Evolutionary conservation across 2,113 vertebrate genomes (phyloP).

Genomic region (Zingel zingel): DNA sequence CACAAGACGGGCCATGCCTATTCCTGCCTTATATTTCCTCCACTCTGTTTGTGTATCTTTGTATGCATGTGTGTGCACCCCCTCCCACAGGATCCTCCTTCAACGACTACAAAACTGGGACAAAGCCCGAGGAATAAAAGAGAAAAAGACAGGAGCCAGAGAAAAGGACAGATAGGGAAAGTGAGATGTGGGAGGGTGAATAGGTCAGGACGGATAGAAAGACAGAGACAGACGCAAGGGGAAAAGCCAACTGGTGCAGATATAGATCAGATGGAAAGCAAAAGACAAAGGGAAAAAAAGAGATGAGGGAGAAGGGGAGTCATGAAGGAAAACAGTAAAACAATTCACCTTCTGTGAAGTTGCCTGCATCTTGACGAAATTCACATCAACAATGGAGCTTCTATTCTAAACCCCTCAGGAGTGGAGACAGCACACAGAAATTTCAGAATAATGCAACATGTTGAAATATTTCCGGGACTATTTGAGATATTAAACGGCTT

Average conservation of each 20-base stretch:
- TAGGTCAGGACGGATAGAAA: conserved; percentile 36
- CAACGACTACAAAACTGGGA: conserved; percentile 79
- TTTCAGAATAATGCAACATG: conserved; percentile 53
- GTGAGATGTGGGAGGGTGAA: conserved; percentile 43
- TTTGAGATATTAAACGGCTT: conserved; percentile 53
- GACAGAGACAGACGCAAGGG: conserved; percentile 26
- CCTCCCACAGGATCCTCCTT: conserved; percentile 74
- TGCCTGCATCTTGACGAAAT: conserved; percentile 38
- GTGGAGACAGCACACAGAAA: background rate
- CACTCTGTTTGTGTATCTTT: conserved; percentile 32
- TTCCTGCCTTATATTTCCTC: conserved; percentile 51
- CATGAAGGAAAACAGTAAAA: background rate
- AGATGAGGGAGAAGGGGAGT: background rate
- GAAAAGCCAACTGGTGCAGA: conserved; percentile 45
- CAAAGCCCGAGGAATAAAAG: conserved; percentile 56
- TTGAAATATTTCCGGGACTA: conserved; percentile 50
- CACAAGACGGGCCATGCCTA: conserved; percentile 43
- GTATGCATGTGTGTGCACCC: conserved; percentile 24
- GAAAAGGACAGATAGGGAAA: conserved; percentile 47
- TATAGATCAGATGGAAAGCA: conserved; percentile 9
- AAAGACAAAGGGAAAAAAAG: conserved; percentile 23
- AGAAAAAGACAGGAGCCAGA: conserved; percentile 20
- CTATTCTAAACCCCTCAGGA: conserved; percentile 43
- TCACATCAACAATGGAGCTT: conserved; percentile 34
- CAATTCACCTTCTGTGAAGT: conserved; percentile 30